Conservation (phyloP, 2,113 vertebrate species). For the Rhinichthys klamathensis region DNA sequence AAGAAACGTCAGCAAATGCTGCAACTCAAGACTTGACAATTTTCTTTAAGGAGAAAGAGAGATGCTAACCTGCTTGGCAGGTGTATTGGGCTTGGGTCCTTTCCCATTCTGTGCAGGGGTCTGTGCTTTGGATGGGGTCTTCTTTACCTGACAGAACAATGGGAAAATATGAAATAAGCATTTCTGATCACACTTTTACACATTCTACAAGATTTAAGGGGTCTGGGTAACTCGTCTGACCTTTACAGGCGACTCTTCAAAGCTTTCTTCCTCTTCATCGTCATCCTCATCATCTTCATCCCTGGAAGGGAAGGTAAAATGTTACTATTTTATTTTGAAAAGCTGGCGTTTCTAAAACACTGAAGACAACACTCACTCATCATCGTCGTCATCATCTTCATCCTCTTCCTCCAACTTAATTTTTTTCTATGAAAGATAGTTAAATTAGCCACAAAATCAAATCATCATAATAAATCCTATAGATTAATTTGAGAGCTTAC, state of each 20-base stretch:
- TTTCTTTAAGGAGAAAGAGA: neutral
- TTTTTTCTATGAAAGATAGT: conserved; percentile 69
- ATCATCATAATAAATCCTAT: too few species aligned
- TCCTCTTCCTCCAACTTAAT: conserved; percentile 65
- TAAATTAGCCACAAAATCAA: neutral
- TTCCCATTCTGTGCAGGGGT: conserved; percentile 74
- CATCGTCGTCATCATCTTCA: conserved; percentile 59
- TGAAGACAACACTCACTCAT: conserved; percentile 68
- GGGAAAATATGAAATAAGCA: neutral
- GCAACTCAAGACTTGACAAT: too few species aligned
- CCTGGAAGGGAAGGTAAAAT: conserved; percentile 30
- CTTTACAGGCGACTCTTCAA: conserved; percentile 65
- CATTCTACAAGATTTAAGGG: neutral
- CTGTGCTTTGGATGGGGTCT: conserved; percentile 59
- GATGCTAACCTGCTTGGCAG: conserved; percentile 65
- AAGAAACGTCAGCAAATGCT: too few species aligned
- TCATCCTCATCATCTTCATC: conserved; percentile 64
- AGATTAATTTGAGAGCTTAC: conserved; percentile 18
- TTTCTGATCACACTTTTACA: neutral
- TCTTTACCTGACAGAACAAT: conserved; percentile 61
- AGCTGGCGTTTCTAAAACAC: neutral
- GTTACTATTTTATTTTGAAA: neutral
- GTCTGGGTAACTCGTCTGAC: conserved; percentile 11
- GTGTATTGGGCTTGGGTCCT: conserved; percentile 60
- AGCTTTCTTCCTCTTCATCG: conserved; percentile 66